A percentile compares a stretch with the other conserved stretches of the same genome.
Conservation (phyloP, 2,888 invertebrate genomes). For the Ditula angustiorana region DNA sequence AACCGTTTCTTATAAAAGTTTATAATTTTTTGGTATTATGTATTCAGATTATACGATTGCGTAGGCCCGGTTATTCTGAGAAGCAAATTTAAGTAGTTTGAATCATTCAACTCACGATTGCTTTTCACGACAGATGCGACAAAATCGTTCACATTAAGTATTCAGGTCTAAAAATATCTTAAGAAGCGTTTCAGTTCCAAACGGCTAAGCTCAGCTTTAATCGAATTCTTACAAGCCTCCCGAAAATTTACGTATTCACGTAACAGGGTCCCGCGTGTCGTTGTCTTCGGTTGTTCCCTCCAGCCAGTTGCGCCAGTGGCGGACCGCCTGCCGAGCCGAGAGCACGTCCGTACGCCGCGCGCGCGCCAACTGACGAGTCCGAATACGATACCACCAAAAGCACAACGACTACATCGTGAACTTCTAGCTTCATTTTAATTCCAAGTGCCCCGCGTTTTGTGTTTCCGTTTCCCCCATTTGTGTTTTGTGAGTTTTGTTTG, state of each 20-base stretch:
- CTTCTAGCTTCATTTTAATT: conserved; percentile 24
- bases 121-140: not conserved
- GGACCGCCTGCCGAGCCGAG: conserved; percentile 63
- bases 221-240: conserved; percentile 19
- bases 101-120: not conserved
- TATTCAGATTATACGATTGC: not conserved
- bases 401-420: conserved; percentile 41
- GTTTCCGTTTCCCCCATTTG: conserved; percentile 41
- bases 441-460: conserved; percentile 28
- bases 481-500: conserved; percentile 44
- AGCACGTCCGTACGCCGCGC: conserved; percentile 57
- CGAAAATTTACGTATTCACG: conserved; percentile 34
- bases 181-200: conserved; percentile 10
- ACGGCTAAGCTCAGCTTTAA: conserved; percentile 16
- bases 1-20: not conserved
- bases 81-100: not conserved
- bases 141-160: not conserved
- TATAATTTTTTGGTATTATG: not conserved
- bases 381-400: conserved; percentile 63
- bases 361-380: conserved; percentile 61
- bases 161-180: conserved; percentile 11
- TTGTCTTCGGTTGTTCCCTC: conserved; percentile 23
- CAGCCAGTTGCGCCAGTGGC: conserved; percentile 63
- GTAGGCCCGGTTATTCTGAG: not conserved
- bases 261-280: conserved; percentile 43